Conservation (phyloP, 2,113 vertebrate genomes). For the Paramisgurnus dabryanus region DNA sequence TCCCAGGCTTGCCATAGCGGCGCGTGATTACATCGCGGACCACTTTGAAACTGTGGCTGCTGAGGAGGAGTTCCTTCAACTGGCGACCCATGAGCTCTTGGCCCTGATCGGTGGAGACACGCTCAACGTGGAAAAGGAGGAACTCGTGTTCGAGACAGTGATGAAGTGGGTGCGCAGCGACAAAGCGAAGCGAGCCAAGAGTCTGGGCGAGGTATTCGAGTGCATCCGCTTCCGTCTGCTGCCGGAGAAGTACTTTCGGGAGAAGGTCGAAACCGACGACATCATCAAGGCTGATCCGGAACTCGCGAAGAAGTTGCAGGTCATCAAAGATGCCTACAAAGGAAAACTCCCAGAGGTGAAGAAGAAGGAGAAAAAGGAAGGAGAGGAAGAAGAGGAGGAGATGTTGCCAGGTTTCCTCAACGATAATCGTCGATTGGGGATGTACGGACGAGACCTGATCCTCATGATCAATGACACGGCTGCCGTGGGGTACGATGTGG, state of each 20-base stretch:
- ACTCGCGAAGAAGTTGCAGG: slow-evolving; percentile 88
- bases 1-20: slow-evolving; percentile 88
- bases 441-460: slow-evolving; percentile 91
- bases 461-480: slow-evolving; percentile 93
- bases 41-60: slow-evolving; percentile 86
- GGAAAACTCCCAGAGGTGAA: slow-evolving; percentile 89
- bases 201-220: slow-evolving; percentile 87
- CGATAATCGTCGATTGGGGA: slow-evolving; percentile 88
- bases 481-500: slow-evolving; percentile 92
- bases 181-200: slow-evolving; percentile 85
- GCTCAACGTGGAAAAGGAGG: slow-evolving; percentile 92
- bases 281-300: slow-evolving; percentile 89
- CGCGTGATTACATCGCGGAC: slow-evolving; percentile 91
- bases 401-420: slow-evolving; percentile 91
- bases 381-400: slow-evolving; percentile 80
- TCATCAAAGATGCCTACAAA: slow-evolving; percentile 89
- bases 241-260: slow-evolving; percentile 92
- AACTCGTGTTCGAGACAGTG: slow-evolving; percentile 90
- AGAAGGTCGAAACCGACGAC: slow-evolving; percentile 90
- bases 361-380: slow-evolving; percentile 69
- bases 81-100: slow-evolving; percentile 90
- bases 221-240: slow-evolving; percentile 95
- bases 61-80: slow-evolving; percentile 92
- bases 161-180: slow-evolving; percentile 93
- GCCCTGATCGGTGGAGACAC: slow-evolving; percentile 89